Percentiles rank a stretch among this genome's conserved stretches.
Evolutionary conservation across 2,888 invertebrate genomes (phyloP).

Genomic region (Lasioglossum lativentre): DNA sequence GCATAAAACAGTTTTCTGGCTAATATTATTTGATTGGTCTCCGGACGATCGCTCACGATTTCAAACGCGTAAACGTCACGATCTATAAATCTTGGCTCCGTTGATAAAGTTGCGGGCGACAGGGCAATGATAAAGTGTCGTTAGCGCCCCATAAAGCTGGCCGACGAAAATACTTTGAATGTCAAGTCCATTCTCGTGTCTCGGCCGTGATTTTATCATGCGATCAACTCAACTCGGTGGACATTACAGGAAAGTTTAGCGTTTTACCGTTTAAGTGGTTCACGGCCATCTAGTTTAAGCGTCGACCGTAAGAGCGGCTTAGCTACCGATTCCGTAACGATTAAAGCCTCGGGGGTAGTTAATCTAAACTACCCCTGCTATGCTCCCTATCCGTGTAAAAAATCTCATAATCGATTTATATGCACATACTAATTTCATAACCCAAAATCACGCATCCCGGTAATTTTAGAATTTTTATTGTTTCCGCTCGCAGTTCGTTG

Average conservation of each 20-base stretch:
- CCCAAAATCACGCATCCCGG: neutral
- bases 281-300: constrained; percentile 75
- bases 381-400: neutral
- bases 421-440: neutral
- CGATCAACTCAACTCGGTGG: constrained; percentile 36
- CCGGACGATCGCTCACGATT: neutral
- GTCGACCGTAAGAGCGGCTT: constrained; percentile 79
- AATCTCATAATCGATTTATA: neutral
- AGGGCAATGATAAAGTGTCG: constrained; percentile 6
- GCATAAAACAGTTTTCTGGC: neutral
- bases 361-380: neutral
- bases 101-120: constrained; percentile 6
- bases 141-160: constrained; percentile 2
- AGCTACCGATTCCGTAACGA: constrained; percentile 70
- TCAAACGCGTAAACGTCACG: neutral
- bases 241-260: constrained; percentile 56
- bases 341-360: neutral
- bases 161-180: neutral
- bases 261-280: constrained; percentile 71
- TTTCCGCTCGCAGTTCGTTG: neutral
- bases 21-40: constrained; percentile 11
- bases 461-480: neutral
- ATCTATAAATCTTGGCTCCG: constrained; percentile 6
- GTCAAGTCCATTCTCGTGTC: neutral
- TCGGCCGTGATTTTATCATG: constrained; percentile 11